phyloP scores from a whole-genome alignment of 2,888 invertebrate genomes.

The Meghimatium bilineatum region DNA sequence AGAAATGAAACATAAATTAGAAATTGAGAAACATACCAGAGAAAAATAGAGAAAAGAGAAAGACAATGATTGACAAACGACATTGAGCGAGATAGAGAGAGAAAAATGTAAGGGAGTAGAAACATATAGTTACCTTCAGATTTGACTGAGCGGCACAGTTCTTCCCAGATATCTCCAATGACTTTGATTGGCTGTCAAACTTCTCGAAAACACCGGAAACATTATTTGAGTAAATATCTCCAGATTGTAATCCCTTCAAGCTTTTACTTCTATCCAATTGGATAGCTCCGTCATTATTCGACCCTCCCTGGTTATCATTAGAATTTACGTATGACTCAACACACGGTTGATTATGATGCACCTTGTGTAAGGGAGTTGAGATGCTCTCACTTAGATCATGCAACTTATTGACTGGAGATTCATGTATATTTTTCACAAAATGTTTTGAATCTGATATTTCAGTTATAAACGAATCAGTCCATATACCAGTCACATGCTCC shows the following conservation, averaged over 20 bases:
- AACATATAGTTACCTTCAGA: not conserved
- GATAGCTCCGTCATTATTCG: not conserved
- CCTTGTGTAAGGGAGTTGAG: not conserved
- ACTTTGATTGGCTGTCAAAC: not conserved
- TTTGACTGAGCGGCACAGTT: not conserved
- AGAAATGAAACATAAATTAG: too few species aligned
- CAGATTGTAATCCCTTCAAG: not conserved
- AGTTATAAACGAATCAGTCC: not conserved
- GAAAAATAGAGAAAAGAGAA: not conserved
- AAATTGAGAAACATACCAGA: too few species aligned
- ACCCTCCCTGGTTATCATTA: not conserved
- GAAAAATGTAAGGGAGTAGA: too few species aligned
- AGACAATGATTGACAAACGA: too few species aligned
- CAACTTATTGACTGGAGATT: not conserved
- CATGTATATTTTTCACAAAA: not conserved
- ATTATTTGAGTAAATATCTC: conserved; percentile 2
- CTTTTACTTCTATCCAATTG: not conserved
- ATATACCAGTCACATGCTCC: not conserved
- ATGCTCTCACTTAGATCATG: not conserved
- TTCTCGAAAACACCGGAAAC: not conserved
- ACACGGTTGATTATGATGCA: not conserved
- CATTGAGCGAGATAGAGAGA: not conserved
- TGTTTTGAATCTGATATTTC: not conserved
- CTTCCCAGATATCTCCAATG: not conserved
- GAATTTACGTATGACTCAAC: not conserved